Evolutionary conservation across 2,113 vertebrate species (phyloP), one percentile per base, ranked within the genome.

Genomic region (Eptesicus fuscus): DNA sequence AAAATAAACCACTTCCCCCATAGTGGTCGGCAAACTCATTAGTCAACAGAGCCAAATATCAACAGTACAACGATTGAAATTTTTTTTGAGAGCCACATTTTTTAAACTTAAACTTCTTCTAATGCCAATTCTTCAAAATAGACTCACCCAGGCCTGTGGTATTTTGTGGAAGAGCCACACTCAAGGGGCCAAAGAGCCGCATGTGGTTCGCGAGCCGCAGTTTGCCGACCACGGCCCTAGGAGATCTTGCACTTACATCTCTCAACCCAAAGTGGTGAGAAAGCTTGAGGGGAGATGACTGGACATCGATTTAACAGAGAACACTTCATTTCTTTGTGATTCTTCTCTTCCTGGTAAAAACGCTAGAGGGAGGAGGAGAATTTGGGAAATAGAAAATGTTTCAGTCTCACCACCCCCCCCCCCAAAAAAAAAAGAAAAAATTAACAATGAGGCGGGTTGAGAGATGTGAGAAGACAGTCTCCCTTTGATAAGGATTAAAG

Each of bases 1-100:
- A 83, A 98, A 98, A 88, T 89, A 97, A 97, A 89, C 53, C 56
- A 83, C 30, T 14, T 90, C 0, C 6, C 37, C 37, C 37, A 37
- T 37, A 37, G 37, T 37, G 37, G 37, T 37, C 37, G 37, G 37
- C 37, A 37, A 37, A 37, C 37, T 37, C 37, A 37, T 37, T 37
- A 37, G 37, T 37, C 37, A 37, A 37, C 37, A 37, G 37, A 37
- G 37, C 37, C 37, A 37, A 37, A 37, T 37, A 37, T 37, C 37
- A 37, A 37, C 37, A 37, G 37, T 4, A 37, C 37, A 37, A 37
- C 37, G 37, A 37, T 37, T 37, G 37, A 37, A 37, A 37, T 37
- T 37, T 37, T 4, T 37, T 37, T 37, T 37, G 37, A 37, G 37
- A 37, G 37, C 37, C 37, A 37, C 2, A 37, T 37, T 37, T 37